phyloP scores from a whole-genome alignment of 2,888 invertebrate genomes.

The Athalia rosae region DNA sequence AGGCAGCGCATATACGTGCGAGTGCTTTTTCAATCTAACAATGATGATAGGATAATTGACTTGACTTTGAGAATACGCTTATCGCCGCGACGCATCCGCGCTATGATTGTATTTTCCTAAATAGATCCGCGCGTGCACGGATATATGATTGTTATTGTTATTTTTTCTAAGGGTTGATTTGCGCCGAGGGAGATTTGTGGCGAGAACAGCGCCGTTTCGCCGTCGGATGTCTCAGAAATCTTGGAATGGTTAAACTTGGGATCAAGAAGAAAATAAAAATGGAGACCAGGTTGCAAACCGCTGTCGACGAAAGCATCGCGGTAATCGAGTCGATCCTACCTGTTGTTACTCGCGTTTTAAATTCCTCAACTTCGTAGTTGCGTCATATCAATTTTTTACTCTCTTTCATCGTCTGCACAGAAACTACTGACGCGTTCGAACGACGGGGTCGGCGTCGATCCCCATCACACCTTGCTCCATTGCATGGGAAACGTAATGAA shows the following conservation, averaged over 20 bases:
- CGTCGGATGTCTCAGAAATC: constrained; percentile 81
- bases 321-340: constrained; percentile 68
- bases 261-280: constrained; percentile 77
- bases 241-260: constrained; percentile 83
- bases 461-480: constrained; percentile 78
- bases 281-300: constrained; percentile 79
- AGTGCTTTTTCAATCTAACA: no score
- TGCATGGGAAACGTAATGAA: constrained; percentile 86
- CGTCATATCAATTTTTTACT: background rate
- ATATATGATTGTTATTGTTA: background rate
- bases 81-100: no score
- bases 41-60: no score
- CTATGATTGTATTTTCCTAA: no score
- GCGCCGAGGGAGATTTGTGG: constrained; percentile 88
- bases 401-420: background rate
- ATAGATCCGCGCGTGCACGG: background rate
- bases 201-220: constrained; percentile 87
- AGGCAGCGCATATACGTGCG: background rate
- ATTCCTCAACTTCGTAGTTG: background rate
- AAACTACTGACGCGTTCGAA: constrained; percentile 30
- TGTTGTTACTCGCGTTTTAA: constrained; percentile 32
- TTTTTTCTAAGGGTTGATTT: constrained; percentile 82
- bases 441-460: constrained; percentile 71
- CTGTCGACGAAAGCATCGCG: constrained; percentile 79
- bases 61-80: no score